These are phyloP conservation scores for Cydia amplana DNA, from an alignment of 1,140 invertebrate genomes.

Conservation along the genomic window DNA sequence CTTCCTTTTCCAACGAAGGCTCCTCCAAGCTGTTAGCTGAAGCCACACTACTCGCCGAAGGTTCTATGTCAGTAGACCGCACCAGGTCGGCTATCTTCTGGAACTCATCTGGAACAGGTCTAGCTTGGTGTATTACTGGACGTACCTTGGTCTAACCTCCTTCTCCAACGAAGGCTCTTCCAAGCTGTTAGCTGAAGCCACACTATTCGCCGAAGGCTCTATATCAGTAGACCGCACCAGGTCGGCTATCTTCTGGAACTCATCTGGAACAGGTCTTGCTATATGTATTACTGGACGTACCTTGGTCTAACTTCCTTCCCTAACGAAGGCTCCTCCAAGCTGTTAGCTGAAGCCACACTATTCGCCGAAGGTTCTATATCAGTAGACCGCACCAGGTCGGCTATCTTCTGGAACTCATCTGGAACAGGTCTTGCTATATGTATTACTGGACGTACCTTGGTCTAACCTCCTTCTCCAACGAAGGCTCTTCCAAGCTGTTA, in stretches of 20 bases:
- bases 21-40: too few species aligned
- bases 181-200: too few species aligned
- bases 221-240: not conserved
- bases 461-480: slow-evolving; percentile 57
- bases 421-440: slow-evolving; percentile 79
- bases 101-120: too few species aligned
- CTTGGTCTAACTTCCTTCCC: slow-evolving; percentile 65
- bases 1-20: too few species aligned
- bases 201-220: slow-evolving; percentile 20
- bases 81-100: too few species aligned
- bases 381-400: slow-evolving; percentile 70
- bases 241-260: not conserved
- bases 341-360: too few species aligned
- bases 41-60: too few species aligned
- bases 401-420: slow-evolving; percentile 78
- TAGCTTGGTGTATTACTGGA: slow-evolving; percentile 76
- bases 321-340: slow-evolving; percentile 41
- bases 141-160: slow-evolving; percentile 59
- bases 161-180: slow-evolving; percentile 54
- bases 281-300: slow-evolving; percentile 72
- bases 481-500: slow-evolving; percentile 40
- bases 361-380: slow-evolving; percentile 61
- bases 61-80: too few species aligned
- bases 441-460: slow-evolving; percentile 65
- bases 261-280: slow-evolving; percentile 60